Evolutionary conservation across 2,113 vertebrate species (phyloP), one percentile per base, ranked within the genome.

Genomic region (Excalfactoria chinensis): DNA sequence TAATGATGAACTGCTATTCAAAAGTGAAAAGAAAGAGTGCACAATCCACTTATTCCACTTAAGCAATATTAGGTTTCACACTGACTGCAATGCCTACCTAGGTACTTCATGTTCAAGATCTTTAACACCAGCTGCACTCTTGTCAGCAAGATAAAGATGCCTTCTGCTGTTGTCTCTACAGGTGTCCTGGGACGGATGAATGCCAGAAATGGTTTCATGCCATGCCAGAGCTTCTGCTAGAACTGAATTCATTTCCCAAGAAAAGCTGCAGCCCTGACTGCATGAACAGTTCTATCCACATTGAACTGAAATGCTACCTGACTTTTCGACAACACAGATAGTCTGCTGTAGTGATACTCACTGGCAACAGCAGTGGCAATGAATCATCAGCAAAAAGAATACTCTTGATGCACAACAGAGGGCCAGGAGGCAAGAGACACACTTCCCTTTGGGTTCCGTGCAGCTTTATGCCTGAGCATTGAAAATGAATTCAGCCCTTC

Each of bases 51-150:
- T 21, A 25, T 40, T 34, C 34, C 46, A 32, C 30, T 66, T 10
- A 1, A 26, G 18, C 30, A 58, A 26, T 1, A 0, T 69, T 1
- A 48, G 16, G 15, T 16, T 53, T 40, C 7, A 16, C 41, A n/a
- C 9, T 44, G 32, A 40, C 10, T 41, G 49, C 28, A 11, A 5
- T 2, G 53, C 64, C 35, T 48, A 37, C 53, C 34, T 40, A 46
- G 64, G 13, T 22, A 35, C 67, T 41, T 48, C 83, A 32, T 22
- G 7, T 4, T 68, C 4, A 19, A 59, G 18, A 22, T 20, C 46
- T 34, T 60, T 26, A 66, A 26, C 72, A 14, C 7, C 60, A 40
- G 32, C 14, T 41, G 48, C 7, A 14, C 16, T 56, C 60, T 69
- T 25, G 23, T 21, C 85, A 73, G 26, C 0, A 10, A 21, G 22